A percentile compares a stretch with the other conserved stretches of the same genome.
These are phyloP conservation scores for Macrobrachium rosenbergii DNA, from an alignment of 1,140 invertebrate species.

Conservation along the genomic window DNA sequence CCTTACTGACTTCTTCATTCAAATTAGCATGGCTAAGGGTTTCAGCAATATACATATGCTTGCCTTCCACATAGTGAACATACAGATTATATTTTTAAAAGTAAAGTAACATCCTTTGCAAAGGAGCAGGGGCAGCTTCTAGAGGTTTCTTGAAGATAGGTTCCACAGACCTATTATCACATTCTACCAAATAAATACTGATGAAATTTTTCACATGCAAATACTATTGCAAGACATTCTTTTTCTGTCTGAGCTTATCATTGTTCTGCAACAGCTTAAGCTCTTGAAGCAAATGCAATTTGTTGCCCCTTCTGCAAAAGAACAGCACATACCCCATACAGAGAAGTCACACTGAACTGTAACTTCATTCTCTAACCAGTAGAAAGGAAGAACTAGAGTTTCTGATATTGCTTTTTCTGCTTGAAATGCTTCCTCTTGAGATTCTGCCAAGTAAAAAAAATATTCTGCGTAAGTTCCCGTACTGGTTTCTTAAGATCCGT, in stretches of 20 bases:
- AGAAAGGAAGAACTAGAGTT: background rate
- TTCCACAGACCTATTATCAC: conserved; percentile 46
- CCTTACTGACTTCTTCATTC: too few relatives aligned
- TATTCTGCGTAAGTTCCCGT: background rate
- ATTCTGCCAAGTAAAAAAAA: background rate
- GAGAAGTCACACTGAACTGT: too few relatives aligned
- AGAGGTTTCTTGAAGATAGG: conserved; percentile 66
- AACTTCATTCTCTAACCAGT: conserved; percentile 17
- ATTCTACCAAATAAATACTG: conserved; percentile 4
- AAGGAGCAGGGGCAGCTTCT: conserved; percentile 49
- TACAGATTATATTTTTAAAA: conserved; percentile 66
- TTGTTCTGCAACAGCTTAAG: too few relatives aligned
- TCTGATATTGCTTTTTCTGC: background rate
- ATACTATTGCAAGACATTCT: conserved; percentile 33
- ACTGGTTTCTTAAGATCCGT: background rate
- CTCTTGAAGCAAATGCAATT: conserved; percentile 8
- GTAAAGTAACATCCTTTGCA: conserved; percentile 67
- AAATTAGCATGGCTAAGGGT: conserved; percentile 37
- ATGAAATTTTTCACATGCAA: conserved; percentile 33
- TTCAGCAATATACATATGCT: conserved; percentile 56
- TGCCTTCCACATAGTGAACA: conserved; percentile 62
- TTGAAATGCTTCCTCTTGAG: conserved; percentile 16
- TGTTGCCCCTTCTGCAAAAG: conserved; percentile 21
- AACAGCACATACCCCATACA: conserved; percentile 2
- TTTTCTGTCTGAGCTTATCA: conserved; percentile 47